phyloP scores from a whole-genome alignment of 2,113 vertebrate species.

The Cercopithecus mona region DNA sequence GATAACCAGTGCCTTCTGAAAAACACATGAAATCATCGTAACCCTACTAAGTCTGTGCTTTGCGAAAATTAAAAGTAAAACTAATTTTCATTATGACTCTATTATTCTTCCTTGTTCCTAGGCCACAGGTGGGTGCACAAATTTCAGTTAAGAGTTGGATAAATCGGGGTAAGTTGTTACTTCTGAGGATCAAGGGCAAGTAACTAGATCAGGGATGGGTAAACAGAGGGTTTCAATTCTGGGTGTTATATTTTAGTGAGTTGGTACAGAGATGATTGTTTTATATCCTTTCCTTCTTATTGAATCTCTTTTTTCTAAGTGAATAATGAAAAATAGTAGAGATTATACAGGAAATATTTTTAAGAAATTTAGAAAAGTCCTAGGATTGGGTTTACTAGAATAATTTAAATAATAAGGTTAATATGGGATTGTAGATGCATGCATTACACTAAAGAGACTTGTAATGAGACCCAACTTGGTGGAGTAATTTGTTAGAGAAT shows the following conservation, averaged over 20 bases:
- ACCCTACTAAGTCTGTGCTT: background rate
- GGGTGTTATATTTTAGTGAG: background rate
- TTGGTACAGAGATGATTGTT: background rate
- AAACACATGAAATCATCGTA: background rate
- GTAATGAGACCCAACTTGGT: background rate
- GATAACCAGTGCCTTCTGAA: background rate
- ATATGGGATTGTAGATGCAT: background rate
- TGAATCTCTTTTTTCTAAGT: background rate
- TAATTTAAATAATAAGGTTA: constrained; percentile 3
- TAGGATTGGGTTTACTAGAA: constrained; percentile 3
- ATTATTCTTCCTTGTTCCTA: background rate
- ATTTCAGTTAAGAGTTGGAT: background rate
- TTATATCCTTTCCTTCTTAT: background rate
- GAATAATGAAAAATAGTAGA: background rate
- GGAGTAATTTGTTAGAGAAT: constrained; percentile 25
- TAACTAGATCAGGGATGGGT: background rate
- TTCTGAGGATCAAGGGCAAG: background rate
- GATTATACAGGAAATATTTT: constrained; percentile 27
- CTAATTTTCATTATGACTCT: background rate
- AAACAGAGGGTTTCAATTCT: background rate
- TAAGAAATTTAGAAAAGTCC: background rate
- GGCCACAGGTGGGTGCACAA: background rate
- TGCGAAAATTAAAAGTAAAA: constrained; percentile 40
- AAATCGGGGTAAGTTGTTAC: background rate
- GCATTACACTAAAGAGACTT: background rate